phyloP scores from a whole-genome alignment of 2,113 vertebrate species.

The Sapayoa aenigma region DNA sequence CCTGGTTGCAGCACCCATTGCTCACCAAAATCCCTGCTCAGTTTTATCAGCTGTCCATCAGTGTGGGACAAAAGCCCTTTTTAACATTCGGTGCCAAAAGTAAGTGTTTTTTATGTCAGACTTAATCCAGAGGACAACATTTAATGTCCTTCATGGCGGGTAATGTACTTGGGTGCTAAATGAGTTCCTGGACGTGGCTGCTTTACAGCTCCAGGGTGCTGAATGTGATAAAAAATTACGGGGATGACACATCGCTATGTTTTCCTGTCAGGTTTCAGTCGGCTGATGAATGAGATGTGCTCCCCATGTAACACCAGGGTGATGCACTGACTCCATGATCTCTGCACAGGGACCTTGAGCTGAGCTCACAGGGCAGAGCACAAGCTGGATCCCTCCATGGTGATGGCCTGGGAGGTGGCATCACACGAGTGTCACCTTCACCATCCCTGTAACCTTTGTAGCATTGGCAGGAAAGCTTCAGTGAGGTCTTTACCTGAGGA shows the following conservation, averaged over 20 bases:
- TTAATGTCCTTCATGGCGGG: background rate
- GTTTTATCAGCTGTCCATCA: background rate
- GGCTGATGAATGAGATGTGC: background rate
- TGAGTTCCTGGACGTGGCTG: background rate
- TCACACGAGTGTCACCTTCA: background rate
- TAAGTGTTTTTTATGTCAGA: background rate
- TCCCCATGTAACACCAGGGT: accelerated
- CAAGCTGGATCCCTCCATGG: background rate
- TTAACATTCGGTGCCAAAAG: background rate
- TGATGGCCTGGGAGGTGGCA: background rate
- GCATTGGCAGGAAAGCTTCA: background rate
- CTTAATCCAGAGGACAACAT: background rate
- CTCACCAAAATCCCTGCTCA: background rate
- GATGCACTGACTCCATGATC: background rate
- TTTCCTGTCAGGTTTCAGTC: background rate
- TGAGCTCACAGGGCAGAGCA: background rate
- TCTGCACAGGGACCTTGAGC: background rate
- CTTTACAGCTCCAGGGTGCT: background rate
- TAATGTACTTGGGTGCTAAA: background rate
- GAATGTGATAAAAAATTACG: no score
- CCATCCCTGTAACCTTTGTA: background rate
- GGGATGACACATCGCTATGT: background rate
- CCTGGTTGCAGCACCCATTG: background rate
- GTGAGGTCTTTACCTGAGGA: background rate
- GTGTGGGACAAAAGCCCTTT: background rate